Conservation (phyloP, 2,888 invertebrate genomes). For the Eupithecia abbreviata region DNA sequence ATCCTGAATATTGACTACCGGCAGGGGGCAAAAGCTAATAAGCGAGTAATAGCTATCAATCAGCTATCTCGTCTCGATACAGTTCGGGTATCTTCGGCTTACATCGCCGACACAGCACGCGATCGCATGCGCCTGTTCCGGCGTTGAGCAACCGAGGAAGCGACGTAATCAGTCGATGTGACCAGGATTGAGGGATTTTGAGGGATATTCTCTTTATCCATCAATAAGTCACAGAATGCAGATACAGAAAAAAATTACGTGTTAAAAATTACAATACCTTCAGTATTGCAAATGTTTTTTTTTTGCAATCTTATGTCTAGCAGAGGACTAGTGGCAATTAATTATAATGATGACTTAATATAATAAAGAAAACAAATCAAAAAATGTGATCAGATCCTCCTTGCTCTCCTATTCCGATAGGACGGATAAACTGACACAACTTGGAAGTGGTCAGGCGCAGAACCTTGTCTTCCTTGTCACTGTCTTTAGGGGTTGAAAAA, state of each 20-base stretch:
- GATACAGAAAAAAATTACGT: background rate
- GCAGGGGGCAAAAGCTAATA: background rate
- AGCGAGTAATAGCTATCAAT: background rate
- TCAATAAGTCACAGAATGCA: background rate
- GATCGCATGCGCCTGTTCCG: conserved; percentile 51
- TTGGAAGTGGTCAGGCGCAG: no score
- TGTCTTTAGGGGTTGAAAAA: no score
- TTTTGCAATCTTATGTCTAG: background rate
- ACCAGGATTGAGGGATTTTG: background rate
- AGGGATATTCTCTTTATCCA: background rate
- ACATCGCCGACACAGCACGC: conserved; percentile 40
- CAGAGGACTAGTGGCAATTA: no score
- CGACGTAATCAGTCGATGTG: conserved; percentile 14
- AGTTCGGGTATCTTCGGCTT: conserved; percentile 15
- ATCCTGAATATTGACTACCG: background rate
- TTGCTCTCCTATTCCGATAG: no score
- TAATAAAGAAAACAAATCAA: no score
- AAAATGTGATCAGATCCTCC: no score
- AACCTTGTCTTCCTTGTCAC: no score
- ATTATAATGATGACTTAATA: no score
- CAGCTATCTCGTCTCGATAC: conserved; percentile 16
- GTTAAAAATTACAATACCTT: background rate
- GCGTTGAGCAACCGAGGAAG: conserved; percentile 54
- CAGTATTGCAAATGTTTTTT: background rate
- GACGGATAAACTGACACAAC: no score